Conservation (phyloP, 2,113 vertebrate species). For the Forbesichthys papilliferus region DNA sequence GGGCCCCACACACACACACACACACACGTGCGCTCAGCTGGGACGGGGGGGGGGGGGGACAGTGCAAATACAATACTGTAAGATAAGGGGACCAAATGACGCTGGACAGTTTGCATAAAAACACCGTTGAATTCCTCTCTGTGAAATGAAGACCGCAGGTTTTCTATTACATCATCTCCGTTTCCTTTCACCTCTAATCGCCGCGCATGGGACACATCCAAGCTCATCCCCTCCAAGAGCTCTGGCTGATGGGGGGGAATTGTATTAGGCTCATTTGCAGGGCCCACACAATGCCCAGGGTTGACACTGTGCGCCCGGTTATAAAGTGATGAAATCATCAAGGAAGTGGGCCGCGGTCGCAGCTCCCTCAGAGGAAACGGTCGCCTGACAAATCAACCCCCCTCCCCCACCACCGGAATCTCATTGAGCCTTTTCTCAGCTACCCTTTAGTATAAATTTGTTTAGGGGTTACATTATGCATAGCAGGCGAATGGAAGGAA, state of each 20-base stretch:
- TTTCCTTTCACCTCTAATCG: slow-evolving; percentile 56
- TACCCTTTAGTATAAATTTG: slow-evolving; percentile 65
- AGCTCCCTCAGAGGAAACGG: slow-evolving; percentile 63
- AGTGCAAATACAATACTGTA: not conserved
- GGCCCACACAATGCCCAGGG: slow-evolving; percentile 70
- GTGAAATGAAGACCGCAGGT: slow-evolving; percentile 47
- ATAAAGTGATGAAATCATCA: slow-evolving; percentile 80
- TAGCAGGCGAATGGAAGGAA: slow-evolving; percentile 65
- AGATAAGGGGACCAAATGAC: slow-evolving; percentile 40
- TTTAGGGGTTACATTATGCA: slow-evolving; percentile 66
- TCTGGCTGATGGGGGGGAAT: slow-evolving; percentile 68
- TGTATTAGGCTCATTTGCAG: slow-evolving; percentile 77
- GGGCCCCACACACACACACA: not conserved
- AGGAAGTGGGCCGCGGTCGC: slow-evolving; percentile 68
- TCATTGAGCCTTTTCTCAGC: slow-evolving; percentile 64
- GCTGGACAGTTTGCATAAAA: slow-evolving; percentile 55
- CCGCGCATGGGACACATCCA: slow-evolving; percentile 64
- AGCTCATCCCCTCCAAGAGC: slow-evolving; percentile 71
- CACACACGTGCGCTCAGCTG: not conserved
- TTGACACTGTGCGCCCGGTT: slow-evolving; percentile 72
- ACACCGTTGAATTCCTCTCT: slow-evolving; percentile 43
- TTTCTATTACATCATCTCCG: slow-evolving; percentile 45
- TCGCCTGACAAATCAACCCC: slow-evolving; percentile 67
- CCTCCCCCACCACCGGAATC: slow-evolving; percentile 49
- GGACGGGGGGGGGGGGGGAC: not conserved